Conservation (phyloP, 2,113 vertebrate species). For the Chamaetylas fuelleborni region DNA sequence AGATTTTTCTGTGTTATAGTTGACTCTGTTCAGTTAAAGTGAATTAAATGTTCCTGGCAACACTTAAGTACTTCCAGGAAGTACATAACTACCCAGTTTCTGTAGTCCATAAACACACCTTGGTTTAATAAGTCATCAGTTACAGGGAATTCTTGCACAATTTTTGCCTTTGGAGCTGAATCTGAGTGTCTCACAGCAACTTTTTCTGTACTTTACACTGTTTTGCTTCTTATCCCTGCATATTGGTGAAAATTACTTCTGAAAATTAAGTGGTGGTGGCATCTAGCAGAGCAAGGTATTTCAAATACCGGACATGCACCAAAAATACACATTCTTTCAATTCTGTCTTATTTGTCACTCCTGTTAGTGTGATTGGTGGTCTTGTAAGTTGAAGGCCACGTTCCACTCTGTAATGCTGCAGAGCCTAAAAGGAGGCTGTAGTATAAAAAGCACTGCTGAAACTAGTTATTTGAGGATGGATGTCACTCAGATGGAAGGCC, state of each 20-base stretch:
- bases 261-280: neutral
- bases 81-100: neutral
- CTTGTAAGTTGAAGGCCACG: neutral
- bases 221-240: neutral
- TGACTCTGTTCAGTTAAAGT: neutral
- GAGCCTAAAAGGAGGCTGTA: neutral
- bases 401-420: neutral
- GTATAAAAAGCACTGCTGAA: neutral
- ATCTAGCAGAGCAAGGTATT: neutral
- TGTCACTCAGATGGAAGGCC: neutral
- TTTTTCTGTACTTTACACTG: neutral
- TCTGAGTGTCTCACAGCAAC: neutral
- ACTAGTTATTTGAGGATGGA: neutral
- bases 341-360: neutral
- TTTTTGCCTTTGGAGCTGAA: neutral
- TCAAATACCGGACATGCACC: neutral
- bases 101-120: neutral
- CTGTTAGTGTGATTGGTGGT: neutral
- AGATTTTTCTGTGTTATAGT: neutral
- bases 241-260: neutral
- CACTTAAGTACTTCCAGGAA: neutral
- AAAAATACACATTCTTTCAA: neutral
- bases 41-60: neutral
- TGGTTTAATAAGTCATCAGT: constrained; percentile 12
- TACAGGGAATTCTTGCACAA: neutral